phyloP scores from a whole-genome alignment of 2,113 vertebrate species.

The Leucoraja erinaceus region DNA sequence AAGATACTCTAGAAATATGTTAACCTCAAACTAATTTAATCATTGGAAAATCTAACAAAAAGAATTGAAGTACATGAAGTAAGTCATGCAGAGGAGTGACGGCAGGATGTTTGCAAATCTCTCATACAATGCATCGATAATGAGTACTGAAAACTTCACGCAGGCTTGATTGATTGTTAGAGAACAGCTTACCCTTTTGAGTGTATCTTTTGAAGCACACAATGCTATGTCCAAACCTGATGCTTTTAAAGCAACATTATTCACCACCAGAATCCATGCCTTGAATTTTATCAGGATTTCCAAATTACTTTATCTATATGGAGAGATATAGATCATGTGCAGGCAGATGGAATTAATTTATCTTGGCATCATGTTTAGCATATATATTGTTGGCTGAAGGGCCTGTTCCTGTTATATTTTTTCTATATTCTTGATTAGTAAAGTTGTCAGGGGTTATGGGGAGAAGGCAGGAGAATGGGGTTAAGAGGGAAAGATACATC shows the following conservation, averaged over 20 bases:
- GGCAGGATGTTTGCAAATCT: background rate
- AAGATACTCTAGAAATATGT: background rate
- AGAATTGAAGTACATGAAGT: background rate
- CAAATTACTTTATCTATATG: background rate
- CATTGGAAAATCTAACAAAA: background rate
- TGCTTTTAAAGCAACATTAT: background rate
- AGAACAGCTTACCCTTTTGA: background rate
- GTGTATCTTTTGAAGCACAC: background rate
- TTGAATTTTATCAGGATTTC: background rate
- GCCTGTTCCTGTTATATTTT: too few species aligned
- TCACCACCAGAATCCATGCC: background rate
- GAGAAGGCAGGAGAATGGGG: too few species aligned
- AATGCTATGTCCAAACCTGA: background rate
- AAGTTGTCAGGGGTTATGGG: too few species aligned
- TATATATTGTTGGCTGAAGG: too few species aligned
- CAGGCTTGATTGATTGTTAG: background rate
- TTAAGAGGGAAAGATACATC: too few species aligned
- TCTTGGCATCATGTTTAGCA: too few species aligned
- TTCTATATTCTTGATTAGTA: too few species aligned
- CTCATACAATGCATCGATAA: background rate
- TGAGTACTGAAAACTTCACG: background rate
- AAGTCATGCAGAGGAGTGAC: background rate
- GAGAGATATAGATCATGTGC: too few species aligned
- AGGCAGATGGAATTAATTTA: too few species aligned
- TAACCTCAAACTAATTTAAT: background rate